These are phyloP conservation scores for Fragum whitleyi DNA, from an alignment of 2,888 invertebrate genomes.

Conservation along the genomic window DNA sequence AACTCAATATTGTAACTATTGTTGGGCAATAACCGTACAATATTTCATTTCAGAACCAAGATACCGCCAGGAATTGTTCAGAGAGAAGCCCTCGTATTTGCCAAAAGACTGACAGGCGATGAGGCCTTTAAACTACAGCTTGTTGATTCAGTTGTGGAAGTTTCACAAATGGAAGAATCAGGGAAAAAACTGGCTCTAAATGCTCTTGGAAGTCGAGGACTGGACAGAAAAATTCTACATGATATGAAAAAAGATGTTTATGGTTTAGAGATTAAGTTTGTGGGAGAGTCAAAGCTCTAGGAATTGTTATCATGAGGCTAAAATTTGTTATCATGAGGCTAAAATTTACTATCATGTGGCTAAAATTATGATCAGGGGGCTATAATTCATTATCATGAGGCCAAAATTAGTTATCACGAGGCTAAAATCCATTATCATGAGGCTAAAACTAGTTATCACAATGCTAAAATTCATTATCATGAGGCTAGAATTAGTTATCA, in stretches of 20 bases:
- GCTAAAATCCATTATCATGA: neutral
- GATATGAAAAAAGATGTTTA: slow-evolving; percentile 69
- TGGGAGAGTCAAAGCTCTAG: slow-evolving; percentile 44
- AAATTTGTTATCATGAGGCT: no score
- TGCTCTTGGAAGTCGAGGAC: slow-evolving; percentile 59
- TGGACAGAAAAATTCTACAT: slow-evolving; percentile 54
- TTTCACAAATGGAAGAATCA: slow-evolving; percentile 37
- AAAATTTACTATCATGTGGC: neutral
- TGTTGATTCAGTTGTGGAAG: slow-evolving; percentile 48
- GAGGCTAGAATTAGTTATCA: no score
- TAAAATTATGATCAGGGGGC: neutral
- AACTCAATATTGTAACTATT: no score
- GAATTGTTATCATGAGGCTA: no score
- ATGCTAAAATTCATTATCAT: no score
- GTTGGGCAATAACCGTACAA: no score
- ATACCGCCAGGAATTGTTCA: slow-evolving; percentile 57
- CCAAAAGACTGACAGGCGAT: slow-evolving; percentile 63
- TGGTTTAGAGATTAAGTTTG: slow-evolving; percentile 32
- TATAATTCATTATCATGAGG: neutral
- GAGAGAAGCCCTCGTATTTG: slow-evolving; percentile 56
- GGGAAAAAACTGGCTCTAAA: slow-evolving; percentile 51
- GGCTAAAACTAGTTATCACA: no score
- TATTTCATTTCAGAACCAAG: slow-evolving; percentile 54
- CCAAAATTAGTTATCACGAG: no score
- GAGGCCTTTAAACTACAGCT: slow-evolving; percentile 51